Base-by-base conservation (phyloP, 2,113 vertebrate genomes). In the Asarcornis scutulata region DNA sequence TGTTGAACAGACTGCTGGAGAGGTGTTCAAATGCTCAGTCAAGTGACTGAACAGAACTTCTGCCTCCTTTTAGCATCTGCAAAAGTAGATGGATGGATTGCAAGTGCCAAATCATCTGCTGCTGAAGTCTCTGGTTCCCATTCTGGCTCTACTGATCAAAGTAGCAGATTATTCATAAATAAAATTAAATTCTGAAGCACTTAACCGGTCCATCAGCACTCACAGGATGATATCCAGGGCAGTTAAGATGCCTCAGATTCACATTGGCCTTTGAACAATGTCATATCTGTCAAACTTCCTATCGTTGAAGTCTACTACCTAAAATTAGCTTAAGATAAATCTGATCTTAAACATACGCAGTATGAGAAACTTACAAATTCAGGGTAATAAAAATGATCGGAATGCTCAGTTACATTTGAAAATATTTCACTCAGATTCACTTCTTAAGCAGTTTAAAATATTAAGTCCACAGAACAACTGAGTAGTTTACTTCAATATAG, bases 1-100 rank as follows among this genome's bases (percentile, higher is more conserved):
- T 13, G 10, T 59, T 83, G 83, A 87, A 13, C 36, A 73, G 69
- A 29, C 62, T 92, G 42, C 60, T 75, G 27, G 56, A 81, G 80
- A 92, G 62, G 17, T 32, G 42, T 64, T 82, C 34, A 48, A 5
- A 4, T 73, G 18, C 73, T 44, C 74, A 59, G 38, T 89, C 91
- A 86, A 36, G 79, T 93, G 77, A 79, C 77, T 75, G 34, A 90
- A 68, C 10, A 77, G 68, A 87, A 73, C 73, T 83, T 83, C 42
- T 48, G 34, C 53, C 72, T 76, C 32, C 71, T 29, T 76, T 69
- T 68, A 87, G 58, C 7, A 12, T 72, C 62, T 89, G 50, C 69
- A 84, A 58, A 93, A 93, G 66, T 48, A 90, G 79, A 59, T 83
- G 3, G 50, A 21, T 53, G 15, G 81, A 26, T 42, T 71, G 27